Evolutionary conservation across 2,113 vertebrate species (phyloP), one percentile per base, ranked within the genome.

Genomic region (Amphiprion ocellaris): DNA sequence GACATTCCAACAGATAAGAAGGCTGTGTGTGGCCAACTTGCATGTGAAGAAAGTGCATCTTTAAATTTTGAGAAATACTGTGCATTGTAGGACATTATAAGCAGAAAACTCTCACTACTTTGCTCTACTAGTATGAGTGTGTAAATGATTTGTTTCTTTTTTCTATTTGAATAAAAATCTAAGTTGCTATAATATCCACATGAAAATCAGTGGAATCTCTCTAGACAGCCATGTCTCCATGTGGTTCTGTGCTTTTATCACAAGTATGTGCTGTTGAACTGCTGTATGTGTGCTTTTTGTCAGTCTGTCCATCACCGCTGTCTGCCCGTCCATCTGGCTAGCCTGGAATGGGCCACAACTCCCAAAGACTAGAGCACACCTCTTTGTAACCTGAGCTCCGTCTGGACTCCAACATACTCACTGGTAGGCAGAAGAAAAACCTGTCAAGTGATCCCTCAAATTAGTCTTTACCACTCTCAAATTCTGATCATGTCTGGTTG

Each of bases 321-420:
- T 93, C 90, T 85, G 89, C 93, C 93, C 89, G 90, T 94, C 94
- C 91, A 91, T 93, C 94, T 86, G 93, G 89, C 94, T 93, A 92
- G 92, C 95, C 95, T 98, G 96, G 97, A 97, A 99, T 98, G 98
- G 98, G 96, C 96, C 95, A 96, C 95, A 94, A 95, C 94, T 94
- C 94, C 93, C 94, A 93, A 92, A 96, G 91, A 95, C 93, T 94
- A 96, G 92, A 95, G 92, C 91, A 93, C 50, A 89, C 87, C 79
- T 96, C 94, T 84, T 95, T 96, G 94, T 95, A 95, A 94, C 93
- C 87, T 91, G 87, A 66, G 90, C 85, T 94, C 95, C 87, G 89
- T 95, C 94, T 96, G 97, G 96, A 97, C 95, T 96, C 95, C 91
- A 87, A 90, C 68, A 77, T 74, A 90, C 87, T 88, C 78, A 87